A percentile compares a stretch with the other conserved stretches of the same genome.
Evolutionary conservation across 1,140 invertebrate genomes (phyloP).

Genomic region (Bombus sylvicola): DNA sequence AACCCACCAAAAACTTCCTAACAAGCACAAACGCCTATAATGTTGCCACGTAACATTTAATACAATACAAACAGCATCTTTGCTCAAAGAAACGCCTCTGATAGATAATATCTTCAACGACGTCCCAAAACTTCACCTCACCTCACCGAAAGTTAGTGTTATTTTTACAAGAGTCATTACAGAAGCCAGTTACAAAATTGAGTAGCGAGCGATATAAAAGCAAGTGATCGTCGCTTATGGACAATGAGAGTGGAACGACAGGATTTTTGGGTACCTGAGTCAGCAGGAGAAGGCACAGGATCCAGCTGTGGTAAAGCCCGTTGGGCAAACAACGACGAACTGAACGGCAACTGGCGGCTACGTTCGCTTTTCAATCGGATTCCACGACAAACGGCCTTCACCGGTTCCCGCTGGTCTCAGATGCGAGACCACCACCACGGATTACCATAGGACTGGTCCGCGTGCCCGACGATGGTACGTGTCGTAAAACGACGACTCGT

Average conservation of each 20-base stretch:
- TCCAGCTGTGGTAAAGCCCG: constrained; percentile 66
- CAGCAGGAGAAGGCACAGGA: constrained; percentile 14
- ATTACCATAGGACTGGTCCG: constrained; percentile 31
- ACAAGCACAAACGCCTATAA: no score
- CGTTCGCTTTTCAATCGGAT: constrained; percentile 78
- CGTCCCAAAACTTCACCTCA: not conserved
- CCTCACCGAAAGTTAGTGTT: not conserved
- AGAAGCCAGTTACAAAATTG: not conserved
- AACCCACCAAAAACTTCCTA: no score
- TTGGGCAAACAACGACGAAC: constrained; percentile 73
- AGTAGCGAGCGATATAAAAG: not conserved
- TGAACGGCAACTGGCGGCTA: constrained; percentile 65
- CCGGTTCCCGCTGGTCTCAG: constrained; percentile 28
- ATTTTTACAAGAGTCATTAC: no score
- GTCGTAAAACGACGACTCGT: constrained; percentile 27
- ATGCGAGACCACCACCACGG: constrained; percentile 42
- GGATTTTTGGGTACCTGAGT: constrained; percentile 48
- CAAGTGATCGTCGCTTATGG: not conserved
- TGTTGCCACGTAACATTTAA: no score
- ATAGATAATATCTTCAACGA: not conserved
- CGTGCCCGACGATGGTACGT: constrained; percentile 38
- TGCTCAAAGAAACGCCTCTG: no score
- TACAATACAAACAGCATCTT: no score
- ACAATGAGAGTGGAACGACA: not conserved
- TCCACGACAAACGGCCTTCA: constrained; percentile 57